phyloP scores from a whole-genome alignment of 1,140 invertebrate species.

The Drosophila takahashii region DNA sequence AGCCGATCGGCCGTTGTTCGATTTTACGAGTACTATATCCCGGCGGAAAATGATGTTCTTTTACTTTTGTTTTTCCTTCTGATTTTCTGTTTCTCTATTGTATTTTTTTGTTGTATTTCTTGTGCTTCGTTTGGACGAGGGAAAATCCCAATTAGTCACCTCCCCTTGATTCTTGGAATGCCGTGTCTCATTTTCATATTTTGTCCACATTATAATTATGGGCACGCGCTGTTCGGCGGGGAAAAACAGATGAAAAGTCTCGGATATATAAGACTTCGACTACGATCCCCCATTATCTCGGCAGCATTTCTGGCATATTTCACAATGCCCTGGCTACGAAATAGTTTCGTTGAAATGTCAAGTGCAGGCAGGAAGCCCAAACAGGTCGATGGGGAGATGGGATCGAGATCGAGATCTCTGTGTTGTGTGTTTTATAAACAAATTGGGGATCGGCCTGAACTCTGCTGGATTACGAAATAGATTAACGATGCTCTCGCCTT shows the following conservation, averaged over 20 bases:
- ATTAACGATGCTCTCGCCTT: slow-evolving; percentile 46
- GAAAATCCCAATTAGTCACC: slow-evolving; percentile 81
- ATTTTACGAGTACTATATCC: slow-evolving; percentile 25
- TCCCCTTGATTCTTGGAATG: slow-evolving; percentile 30
- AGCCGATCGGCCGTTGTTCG: slow-evolving; percentile 41
- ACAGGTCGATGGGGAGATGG: slow-evolving; percentile 19
- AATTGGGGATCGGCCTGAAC: slow-evolving; percentile 41
- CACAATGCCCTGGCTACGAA: slow-evolving; percentile 65
- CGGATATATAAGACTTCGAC: slow-evolving; percentile 39
- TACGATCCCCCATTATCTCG: slow-evolving; percentile 38
- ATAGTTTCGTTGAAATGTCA: slow-evolving; percentile 79
- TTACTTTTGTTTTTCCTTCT: not conserved
- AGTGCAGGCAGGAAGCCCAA: slow-evolving; percentile 61
- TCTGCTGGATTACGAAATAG: slow-evolving; percentile 61
- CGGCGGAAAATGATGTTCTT: slow-evolving; percentile 9
- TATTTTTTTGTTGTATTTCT: slow-evolving; percentile 3
- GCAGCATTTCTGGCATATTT: slow-evolving; percentile 76
- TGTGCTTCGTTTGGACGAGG: slow-evolving; percentile 21
- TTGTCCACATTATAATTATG: slow-evolving; percentile 59
- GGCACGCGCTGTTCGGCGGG: slow-evolving; percentile 21
- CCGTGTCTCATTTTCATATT: slow-evolving; percentile 53
- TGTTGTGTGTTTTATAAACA: slow-evolving; percentile 46
- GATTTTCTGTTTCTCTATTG: not conserved
- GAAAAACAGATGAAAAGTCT: slow-evolving; percentile 28
- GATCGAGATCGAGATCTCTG: not conserved